Evolutionary conservation across 2,113 vertebrate genomes (phyloP).

Genomic region (Naja naja): DNA sequence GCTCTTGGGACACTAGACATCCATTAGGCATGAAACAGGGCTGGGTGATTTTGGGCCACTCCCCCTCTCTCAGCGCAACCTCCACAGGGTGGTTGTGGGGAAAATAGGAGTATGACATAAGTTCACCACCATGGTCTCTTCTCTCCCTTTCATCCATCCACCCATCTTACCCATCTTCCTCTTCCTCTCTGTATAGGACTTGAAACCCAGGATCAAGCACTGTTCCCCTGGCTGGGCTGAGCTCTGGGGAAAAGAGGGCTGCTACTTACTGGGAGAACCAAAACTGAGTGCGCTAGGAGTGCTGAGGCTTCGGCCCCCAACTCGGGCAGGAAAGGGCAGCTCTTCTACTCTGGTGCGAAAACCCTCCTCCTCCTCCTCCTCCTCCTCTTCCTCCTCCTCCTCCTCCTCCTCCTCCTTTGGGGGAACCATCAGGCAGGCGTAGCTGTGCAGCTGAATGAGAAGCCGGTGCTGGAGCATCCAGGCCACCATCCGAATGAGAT

Average conservation of each 20-base stretch:
- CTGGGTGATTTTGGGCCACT: not conserved
- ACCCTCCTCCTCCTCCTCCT: slow-evolving; percentile 48
- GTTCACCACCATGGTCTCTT: not conserved
- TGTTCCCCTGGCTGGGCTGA: not conserved
- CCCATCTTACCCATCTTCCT: not conserved
- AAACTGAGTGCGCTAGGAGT: slow-evolving; percentile 95
- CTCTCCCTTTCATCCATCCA: not conserved
- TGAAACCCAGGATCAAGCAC: not conserved
- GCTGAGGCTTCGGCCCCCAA: slow-evolving; percentile 88
- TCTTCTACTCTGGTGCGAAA: slow-evolving; percentile 77
- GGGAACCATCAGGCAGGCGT: slow-evolving; percentile 89
- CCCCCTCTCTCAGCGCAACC: not conserved
- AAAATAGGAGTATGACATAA: not conserved
- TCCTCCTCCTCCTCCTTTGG: slow-evolving; percentile 80
- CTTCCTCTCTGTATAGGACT: not conserved
- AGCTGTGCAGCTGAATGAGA: slow-evolving; percentile 94
- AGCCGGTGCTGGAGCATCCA: slow-evolving; percentile 95
- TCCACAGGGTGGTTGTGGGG: not conserved
- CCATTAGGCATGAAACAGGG: not conserved
- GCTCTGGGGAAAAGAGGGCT: not conserved
- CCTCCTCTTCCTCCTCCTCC: not conserved
- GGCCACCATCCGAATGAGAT: slow-evolving; percentile 98
- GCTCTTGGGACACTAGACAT: not conserved
- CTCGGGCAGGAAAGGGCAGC: slow-evolving; percentile 72
- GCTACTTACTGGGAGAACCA: slow-evolving; percentile 89